phyloP scores from a whole-genome alignment of 1,140 invertebrate species.

The Dinoponera quadriceps region DNA sequence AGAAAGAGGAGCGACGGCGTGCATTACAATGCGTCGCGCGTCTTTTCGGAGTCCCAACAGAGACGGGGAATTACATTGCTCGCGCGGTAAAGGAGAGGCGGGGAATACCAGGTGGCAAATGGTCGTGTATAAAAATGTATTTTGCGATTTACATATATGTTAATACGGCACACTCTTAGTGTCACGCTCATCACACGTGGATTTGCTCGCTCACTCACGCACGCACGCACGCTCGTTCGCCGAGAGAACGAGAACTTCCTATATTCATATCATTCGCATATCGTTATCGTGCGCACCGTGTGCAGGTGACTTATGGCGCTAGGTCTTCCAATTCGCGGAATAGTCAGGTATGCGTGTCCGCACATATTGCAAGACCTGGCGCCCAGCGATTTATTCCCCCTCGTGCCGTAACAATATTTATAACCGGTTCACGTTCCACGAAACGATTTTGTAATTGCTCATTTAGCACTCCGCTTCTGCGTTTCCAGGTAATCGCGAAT shows the following conservation, averaged over 20 bases:
- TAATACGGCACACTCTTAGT: conserved; percentile 34
- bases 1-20: not conserved
- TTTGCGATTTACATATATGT: conserved; percentile 55
- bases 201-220: not conserved
- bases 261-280: not conserved
- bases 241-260: not conserved
- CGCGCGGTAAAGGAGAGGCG: not conserved
- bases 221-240: not conserved
- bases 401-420: conserved; percentile 23
- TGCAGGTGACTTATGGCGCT: not conserved
- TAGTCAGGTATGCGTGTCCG: not conserved
- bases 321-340: conserved; percentile 3
- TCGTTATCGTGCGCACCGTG: not conserved
- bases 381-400: not conserved
- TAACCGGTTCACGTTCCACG: conserved; percentile 3
- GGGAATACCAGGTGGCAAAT: conserved; percentile 42
- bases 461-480: not conserved
- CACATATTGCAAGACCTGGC: not conserved
- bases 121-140: conserved; percentile 48
- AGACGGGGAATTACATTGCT: conserved; percentile 14
- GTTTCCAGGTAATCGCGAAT: conserved; percentile 6
- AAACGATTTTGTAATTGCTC: conserved; percentile 1
- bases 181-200: not conserved
- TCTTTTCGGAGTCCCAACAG: not conserved
- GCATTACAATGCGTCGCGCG: not conserved